Evolutionary conservation across 2,113 vertebrate species (phyloP).

Genomic region (Pardalotus punctatus): DNA sequence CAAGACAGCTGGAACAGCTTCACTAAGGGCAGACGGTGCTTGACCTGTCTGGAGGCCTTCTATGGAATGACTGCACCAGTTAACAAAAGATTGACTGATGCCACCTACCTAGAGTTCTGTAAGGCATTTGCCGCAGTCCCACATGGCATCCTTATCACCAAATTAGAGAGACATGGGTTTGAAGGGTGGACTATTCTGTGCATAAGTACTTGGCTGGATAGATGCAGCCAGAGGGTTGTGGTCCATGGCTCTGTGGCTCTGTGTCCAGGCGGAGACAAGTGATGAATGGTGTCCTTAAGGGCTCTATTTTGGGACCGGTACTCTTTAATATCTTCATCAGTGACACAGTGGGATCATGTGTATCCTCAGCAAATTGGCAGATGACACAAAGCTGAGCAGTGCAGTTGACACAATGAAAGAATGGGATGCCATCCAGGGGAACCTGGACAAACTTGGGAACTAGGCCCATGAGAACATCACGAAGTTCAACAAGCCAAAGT

Average conservation of each 20-base stretch:
- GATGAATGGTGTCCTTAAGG: not conserved
- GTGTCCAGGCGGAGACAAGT: rapidly evolving
- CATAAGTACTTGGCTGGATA: not conserved
- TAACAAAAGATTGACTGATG: not conserved
- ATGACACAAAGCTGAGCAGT: not conserved
- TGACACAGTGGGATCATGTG: not conserved
- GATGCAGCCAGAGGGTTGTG: not conserved
- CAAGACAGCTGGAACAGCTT: not conserved
- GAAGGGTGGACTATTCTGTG: not conserved
- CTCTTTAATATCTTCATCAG: not conserved
- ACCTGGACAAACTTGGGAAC: not conserved
- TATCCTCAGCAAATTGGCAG: not conserved
- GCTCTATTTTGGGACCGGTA: not conserved
- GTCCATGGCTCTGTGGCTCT: not conserved
- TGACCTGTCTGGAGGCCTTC: not conserved
- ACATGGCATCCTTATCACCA: not conserved
- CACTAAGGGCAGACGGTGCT: not conserved
- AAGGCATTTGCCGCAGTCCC: not conserved
- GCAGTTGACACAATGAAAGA: not conserved
- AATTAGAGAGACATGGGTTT: not conserved
- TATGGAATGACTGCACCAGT: not conserved
- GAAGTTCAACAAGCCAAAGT: not conserved
- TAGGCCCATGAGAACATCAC: not conserved
- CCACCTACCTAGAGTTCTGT: not conserved
- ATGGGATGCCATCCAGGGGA: not conserved